Conservation (phyloP, 2,113 vertebrate genomes). For the Nicator chloris region DNA sequence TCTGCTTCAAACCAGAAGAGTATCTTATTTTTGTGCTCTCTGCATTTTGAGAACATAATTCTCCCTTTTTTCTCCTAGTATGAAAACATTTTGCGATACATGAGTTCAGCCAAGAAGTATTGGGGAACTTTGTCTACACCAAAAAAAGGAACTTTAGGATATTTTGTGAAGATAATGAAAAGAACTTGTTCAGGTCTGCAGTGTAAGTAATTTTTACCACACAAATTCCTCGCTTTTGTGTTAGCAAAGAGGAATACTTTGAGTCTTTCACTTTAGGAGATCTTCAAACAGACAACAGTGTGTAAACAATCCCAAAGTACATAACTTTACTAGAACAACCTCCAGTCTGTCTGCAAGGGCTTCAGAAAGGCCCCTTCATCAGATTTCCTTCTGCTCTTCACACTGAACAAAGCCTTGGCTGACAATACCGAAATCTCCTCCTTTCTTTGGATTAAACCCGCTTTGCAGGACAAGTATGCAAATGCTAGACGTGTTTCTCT, state of each 20-base stretch:
- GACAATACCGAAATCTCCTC: conserved; percentile 75
- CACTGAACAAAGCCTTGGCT: conserved; percentile 73
- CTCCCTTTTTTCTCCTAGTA: not conserved
- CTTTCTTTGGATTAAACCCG: conserved; percentile 74
- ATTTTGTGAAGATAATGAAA: conserved; percentile 59
- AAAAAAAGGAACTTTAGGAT: conserved; percentile 38
- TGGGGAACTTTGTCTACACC: conserved; percentile 8
- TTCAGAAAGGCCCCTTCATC: conserved; percentile 73
- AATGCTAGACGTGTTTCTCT: conserved; percentile 63
- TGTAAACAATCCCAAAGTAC: conserved; percentile 71
- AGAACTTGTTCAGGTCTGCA: conserved; percentile 51
- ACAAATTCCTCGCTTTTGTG: conserved; percentile 56
- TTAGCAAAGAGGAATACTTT: conserved; percentile 46
- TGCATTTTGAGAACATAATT: not conserved
- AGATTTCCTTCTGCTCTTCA: conserved; percentile 74
- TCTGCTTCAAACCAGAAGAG: not conserved
- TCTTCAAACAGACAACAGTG: conserved; percentile 67
- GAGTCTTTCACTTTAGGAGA: conserved; percentile 57
- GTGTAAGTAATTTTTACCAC: conserved; percentile 48
- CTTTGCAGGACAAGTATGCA: conserved; percentile 75
- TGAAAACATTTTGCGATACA: conserved; percentile 35
- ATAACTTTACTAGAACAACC: conserved; percentile 67
- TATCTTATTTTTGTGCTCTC: not conserved
- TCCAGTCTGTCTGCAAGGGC: conserved; percentile 63
- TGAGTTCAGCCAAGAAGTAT: not conserved